Percentiles rank a stretch among this genome's conserved stretches.
Conservation (phyloP, 2,797 vertebrate species). For the Pogoniulus pusillus region DNA sequence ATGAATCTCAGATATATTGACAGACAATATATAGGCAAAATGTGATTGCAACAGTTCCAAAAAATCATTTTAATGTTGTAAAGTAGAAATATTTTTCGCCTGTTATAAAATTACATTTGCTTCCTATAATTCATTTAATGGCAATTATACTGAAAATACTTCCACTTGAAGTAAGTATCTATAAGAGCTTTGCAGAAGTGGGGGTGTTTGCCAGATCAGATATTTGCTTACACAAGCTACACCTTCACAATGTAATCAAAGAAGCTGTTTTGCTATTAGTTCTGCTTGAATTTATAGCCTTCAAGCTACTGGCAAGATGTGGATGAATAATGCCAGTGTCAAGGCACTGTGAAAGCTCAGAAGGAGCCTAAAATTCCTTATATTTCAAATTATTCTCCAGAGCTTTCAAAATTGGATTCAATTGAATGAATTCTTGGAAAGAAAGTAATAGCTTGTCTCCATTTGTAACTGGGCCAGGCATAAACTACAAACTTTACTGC, state of each 20-base stretch:
- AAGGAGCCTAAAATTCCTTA: conserved; percentile 17
- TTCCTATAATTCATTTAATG: conserved; percentile 55
- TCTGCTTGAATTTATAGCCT: conserved; percentile 39
- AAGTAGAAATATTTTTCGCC: conserved; percentile 48
- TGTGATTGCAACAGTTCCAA: neutral
- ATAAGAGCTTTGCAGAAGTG: neutral
- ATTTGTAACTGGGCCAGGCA: conserved; percentile 58
- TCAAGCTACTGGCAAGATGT: neutral
- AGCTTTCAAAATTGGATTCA: conserved; percentile 49
- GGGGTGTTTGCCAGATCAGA: conserved; percentile 12
- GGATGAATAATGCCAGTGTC: conserved; percentile 26
- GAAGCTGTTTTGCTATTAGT: conserved; percentile 45
- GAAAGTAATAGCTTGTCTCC: conserved; percentile 19
- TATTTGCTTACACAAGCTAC: conserved; percentile 51
- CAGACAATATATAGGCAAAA: conserved; percentile 20
- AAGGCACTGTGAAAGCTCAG: neutral
- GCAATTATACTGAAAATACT: conserved; percentile 45
- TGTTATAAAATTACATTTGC: conserved; percentile 34
- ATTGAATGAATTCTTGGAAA: conserved; percentile 60
- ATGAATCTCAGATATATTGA: neutral
- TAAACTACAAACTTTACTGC: conserved; percentile 38
- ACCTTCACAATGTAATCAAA: conserved; percentile 37
- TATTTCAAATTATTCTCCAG: conserved; percentile 28
- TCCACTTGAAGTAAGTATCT: conserved; percentile 26
- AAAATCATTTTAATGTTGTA: conserved; percentile 30